Percentiles rank a stretch among this genome's conserved stretches.
Evolutionary conservation across 2,113 vertebrate species (phyloP).

Genomic region (Protobothrops mucrosquamatus): DNA sequence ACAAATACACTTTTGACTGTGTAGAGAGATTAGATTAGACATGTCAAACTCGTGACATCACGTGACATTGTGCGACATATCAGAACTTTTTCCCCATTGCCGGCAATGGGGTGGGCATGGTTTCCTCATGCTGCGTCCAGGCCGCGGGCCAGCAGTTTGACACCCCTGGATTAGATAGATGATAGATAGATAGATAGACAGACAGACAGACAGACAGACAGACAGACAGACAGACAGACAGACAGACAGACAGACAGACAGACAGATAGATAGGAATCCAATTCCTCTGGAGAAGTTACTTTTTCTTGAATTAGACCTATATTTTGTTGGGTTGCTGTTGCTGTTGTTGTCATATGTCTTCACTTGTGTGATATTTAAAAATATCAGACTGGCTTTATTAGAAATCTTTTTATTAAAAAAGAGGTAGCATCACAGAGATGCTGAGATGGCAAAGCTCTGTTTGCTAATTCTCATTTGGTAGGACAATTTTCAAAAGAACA

Average conservation of each 20-base stretch:
- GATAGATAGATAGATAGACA: too few species aligned
- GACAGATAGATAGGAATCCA: background rate
- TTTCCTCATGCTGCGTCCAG: too few species aligned
- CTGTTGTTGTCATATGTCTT: background rate
- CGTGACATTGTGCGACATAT: too few species aligned
- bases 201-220: too few species aligned
- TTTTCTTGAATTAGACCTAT: background rate
- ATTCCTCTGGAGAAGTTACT: background rate
- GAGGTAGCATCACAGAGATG: background rate
- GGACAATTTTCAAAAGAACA: background rate
- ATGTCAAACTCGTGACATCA: too few species aligned
- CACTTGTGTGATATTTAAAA: background rate
- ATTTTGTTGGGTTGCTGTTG: background rate
- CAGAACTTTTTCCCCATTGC: too few species aligned
- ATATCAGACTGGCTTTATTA: background rate
- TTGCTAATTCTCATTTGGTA: background rate
- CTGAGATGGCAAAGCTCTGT: background rate
- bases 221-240: too few species aligned
- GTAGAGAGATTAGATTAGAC: background rate
- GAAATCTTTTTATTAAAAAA: background rate
- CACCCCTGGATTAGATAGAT: too few species aligned
- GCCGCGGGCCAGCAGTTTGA: too few species aligned
- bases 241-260: too few species aligned
- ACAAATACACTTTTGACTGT: background rate
- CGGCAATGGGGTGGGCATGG: too few species aligned